Percentiles rank a stretch among this genome's conserved stretches.
These are phyloP conservation scores for Acrossocheilus fasciatus DNA, from an alignment of 2,797 vertebrate genomes.

Conservation along the genomic window DNA sequence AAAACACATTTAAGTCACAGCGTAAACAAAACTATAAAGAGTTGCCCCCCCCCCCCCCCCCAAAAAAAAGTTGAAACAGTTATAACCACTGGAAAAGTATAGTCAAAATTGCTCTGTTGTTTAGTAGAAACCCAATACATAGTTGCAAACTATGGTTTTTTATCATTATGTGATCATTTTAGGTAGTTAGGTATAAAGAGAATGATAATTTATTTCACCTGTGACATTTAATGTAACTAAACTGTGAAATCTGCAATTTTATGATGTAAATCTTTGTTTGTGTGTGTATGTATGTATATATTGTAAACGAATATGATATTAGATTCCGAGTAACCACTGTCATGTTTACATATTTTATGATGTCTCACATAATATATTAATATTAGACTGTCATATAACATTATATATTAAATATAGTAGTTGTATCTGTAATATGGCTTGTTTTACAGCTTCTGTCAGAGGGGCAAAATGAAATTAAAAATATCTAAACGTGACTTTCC, in stretches of 20 bases:
- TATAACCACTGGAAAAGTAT: neutral
- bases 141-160: neutral
- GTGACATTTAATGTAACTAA: neutral
- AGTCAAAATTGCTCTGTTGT: neutral
- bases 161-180: neutral
- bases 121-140: neutral
- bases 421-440: neutral
- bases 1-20: neutral
- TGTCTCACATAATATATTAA: neutral
- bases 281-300: no score
- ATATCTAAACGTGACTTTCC: neutral
- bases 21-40: neutral
- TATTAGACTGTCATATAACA: neutral
- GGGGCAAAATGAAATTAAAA: neutral
- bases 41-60: no score
- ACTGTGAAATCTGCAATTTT: neutral
- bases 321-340: neutral
- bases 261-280: neutral
- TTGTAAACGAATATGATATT: no score
- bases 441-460: neutral
- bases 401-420: neutral
- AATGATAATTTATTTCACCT: neutral
- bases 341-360: neutral
- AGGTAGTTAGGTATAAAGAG: neutral
- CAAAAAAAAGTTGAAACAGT: neutral